Evolutionary conservation across 2,797 vertebrate species (phyloP), one percentile per base, ranked within the genome.

Genomic region (Sebastes iracundus): DNA sequence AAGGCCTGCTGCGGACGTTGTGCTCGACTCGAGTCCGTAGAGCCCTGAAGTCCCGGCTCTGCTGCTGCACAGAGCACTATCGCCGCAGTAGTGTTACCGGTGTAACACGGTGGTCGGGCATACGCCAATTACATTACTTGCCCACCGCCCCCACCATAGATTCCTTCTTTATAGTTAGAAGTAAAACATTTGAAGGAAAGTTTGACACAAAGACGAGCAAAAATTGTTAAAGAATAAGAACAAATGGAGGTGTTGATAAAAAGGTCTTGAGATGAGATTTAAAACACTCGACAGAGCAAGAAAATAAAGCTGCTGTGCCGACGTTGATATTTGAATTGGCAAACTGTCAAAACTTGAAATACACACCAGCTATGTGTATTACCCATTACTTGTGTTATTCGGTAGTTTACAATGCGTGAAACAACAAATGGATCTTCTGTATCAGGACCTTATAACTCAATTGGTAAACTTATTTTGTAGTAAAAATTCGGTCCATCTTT

Each of bases 301-400:
- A 20, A 72, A 67, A 60, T 8, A 22, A 78, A 80, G 20, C 49
- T 55, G 14, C 42, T 69, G 23, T 59, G n/a, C 46, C 66, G 32
- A 77, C 63, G 33, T 12, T 42, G 69, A 18, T 58, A 63, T 84
- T 89, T 72, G n/a, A 61, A 65, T 46, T 71, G 20, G 56, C 70
- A 4, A 55, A 35, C 3, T 20, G 6, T 60, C 56, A 77, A 61
- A 52, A 42, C 30, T 60, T 72, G 38, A 80, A 76, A 64, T 64
- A 6, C 49, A 68, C 59, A 69, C 55, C 72, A 38, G 53, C 59
- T 32, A 28, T 3, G 38, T 58, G 18, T 42, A 28, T 49, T 23
- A 32, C 5, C 33, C 27, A 42, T 53, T 46, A 20, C 22, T 62
- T 2, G 3, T 46, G 27, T 30, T 52, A 28, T 60, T 28, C 22